A percentile compares a stretch with the other conserved stretches of the same genome.
Evolutionary conservation across 2,888 invertebrate genomes (phyloP).

Genomic region (Melanophora roralis): DNA sequence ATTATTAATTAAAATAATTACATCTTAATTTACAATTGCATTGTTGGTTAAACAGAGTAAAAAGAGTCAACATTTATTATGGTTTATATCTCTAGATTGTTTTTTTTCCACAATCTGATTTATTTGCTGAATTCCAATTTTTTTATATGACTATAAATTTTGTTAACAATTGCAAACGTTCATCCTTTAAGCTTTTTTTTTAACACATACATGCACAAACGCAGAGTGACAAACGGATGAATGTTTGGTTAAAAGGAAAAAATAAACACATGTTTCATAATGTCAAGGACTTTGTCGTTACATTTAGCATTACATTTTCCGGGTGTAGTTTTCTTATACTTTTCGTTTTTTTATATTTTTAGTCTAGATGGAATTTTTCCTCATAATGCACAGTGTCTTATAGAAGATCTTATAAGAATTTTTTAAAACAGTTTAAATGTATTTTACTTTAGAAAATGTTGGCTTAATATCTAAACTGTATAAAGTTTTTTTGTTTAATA

Average conservation of each 20-base stretch:
- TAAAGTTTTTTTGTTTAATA: too few relatives aligned
- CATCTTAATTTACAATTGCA: conserved; percentile 51
- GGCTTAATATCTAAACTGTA: too few relatives aligned
- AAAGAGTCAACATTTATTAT: conserved; percentile 54
- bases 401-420: background rate
- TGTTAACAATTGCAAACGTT: conserved; percentile 60
- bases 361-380: background rate
- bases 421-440: too few relatives aligned
- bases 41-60: conserved; percentile 51
- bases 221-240: background rate
- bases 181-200: conserved; percentile 56
- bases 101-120: conserved; percentile 44
- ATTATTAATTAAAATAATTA: conserved; percentile 63
- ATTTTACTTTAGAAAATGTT: too few relatives aligned
- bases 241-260: background rate
- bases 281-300: conserved; percentile 61
- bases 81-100: conserved; percentile 42
- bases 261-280: conserved; percentile 57
- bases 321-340: conserved; percentile 21
- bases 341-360: background rate
- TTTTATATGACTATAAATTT: conserved; percentile 58
- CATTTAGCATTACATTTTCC: conserved; percentile 50
- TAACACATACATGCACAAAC: background rate
- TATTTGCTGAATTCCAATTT: conserved; percentile 46
- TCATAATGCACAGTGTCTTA: background rate